A percentile compares a stretch with the other conserved stretches of the same genome.
These are phyloP conservation scores for Aphidoletes aphidimyza DNA, from an alignment of 2,888 invertebrate species.

Conservation along the genomic window DNA sequence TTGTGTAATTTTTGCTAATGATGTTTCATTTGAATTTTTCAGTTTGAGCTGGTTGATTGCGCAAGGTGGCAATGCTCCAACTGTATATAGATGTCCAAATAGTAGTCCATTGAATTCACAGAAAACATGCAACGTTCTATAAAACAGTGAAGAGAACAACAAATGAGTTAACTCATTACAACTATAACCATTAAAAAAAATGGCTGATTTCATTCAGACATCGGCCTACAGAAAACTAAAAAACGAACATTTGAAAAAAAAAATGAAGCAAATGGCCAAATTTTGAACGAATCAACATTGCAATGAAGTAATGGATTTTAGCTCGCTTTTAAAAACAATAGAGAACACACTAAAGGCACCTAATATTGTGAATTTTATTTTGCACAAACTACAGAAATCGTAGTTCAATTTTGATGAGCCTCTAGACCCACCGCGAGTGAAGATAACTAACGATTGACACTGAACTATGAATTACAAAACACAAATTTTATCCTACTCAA, in stretches of 20 bases:
- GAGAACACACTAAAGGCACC: no score
- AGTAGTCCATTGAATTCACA: constrained; percentile 66
- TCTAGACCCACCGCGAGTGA: not conserved
- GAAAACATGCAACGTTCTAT: constrained; percentile 67
- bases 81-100: constrained; percentile 66
- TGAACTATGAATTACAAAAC: no score
- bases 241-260: not conserved
- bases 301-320: not conserved
- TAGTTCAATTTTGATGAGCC: not conserved
- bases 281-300: not conserved
- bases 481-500: no score
- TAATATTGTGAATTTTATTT: no score
- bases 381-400: no score
- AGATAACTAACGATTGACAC: not conserved
- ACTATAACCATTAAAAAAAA: not conserved
- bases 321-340: no score
- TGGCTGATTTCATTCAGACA: not conserved
- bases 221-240: not conserved
- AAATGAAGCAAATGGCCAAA: not conserved
- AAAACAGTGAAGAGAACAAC: constrained; percentile 58
- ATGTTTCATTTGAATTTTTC: constrained; percentile 57
- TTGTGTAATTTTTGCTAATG: no score
- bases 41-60: constrained; percentile 66
- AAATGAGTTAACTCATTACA: no score
- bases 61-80: constrained; percentile 66